A percentile compares a stretch with the other conserved stretches of the same genome.
Evolutionary conservation across 2,113 vertebrate species (phyloP).

Genomic region (Agelaius phoeniceus): DNA sequence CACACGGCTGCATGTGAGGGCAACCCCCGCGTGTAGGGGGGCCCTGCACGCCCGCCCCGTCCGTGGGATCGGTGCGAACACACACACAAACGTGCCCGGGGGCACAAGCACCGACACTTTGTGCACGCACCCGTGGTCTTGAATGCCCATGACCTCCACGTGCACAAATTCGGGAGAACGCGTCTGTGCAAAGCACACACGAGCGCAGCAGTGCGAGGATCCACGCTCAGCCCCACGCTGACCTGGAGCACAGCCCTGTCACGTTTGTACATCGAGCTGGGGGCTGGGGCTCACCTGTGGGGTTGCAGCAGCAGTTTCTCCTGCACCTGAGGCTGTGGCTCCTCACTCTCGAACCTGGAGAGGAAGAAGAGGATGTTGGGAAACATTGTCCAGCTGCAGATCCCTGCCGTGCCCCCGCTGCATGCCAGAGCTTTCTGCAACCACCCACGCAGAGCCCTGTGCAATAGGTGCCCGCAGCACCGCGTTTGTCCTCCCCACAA

Average conservation of each 20-base stretch:
- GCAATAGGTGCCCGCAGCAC: background rate
- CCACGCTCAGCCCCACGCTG: rapidly evolving
- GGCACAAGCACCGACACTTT: rapidly evolving
- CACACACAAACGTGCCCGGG: background rate
- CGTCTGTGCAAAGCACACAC: rapidly evolving
- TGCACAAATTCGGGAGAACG: background rate
- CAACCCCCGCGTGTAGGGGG: background rate
- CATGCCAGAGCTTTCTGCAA: background rate
- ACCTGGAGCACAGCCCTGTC: background rate
- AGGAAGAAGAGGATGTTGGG: background rate
- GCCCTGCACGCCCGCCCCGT: background rate
- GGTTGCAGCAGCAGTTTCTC: background rate
- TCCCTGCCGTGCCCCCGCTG: background rate
- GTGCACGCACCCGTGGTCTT: background rate
- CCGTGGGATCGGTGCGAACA: background rate
- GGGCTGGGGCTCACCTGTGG: background rate
- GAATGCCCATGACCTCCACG: rapidly evolving
- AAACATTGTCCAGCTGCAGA: background rate
- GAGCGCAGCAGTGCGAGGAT: rapidly evolving
- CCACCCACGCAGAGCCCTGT: rapidly evolving
- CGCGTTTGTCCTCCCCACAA: background rate
- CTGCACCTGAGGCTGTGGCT: background rate
- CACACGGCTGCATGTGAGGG: background rate
- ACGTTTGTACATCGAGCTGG: rapidly evolving
- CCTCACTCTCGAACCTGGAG: rapidly evolving